Percentiles rank a stretch among this genome's conserved stretches.
These are phyloP conservation scores for Sylvicapra grimmia DNA, from an alignment of 2,113 vertebrate genomes.

Conservation along the genomic window DNA sequence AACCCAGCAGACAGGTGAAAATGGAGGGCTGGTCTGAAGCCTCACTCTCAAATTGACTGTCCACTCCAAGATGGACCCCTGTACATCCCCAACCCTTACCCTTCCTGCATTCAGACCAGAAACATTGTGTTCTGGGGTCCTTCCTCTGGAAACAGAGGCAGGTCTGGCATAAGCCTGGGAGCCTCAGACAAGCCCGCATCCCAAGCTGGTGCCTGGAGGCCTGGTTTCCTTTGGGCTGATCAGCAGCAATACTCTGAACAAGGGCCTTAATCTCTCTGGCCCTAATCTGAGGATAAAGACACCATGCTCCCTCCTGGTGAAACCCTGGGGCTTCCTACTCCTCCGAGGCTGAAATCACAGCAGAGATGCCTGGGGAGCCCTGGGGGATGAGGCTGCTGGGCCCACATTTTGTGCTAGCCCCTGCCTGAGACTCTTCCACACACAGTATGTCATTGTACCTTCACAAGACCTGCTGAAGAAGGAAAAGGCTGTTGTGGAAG, in stretches of 20 bases:
- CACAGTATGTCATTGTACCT: not conserved
- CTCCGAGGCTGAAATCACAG: not conserved
- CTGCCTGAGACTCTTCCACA: too few species aligned
- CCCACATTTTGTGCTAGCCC: not conserved
- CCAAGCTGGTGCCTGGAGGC: not conserved
- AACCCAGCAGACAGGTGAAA: not conserved
- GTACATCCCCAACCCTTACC: not conserved
- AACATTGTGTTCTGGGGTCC: rapidly evolving
- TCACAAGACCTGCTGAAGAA: not conserved
- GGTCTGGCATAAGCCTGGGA: not conserved
- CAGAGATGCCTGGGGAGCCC: not conserved
- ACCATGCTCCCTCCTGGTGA: not conserved
- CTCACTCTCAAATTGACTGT: not conserved
- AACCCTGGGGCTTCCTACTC: not conserved
- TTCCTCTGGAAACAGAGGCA: not conserved
- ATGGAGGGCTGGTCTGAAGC: not conserved
- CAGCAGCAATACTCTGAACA: not conserved
- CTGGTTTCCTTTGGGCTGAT: not conserved
- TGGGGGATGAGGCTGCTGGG: not conserved
- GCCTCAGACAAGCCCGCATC: not conserved
- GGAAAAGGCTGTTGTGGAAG: not conserved
- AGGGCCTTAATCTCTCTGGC: not conserved
- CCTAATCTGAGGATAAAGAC: not conserved
- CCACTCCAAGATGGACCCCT: not conserved
- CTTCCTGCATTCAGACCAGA: not conserved